Base-by-base conservation (phyloP, 2,113 vertebrate genomes). In the Pseudorhombus dupliciocellatus region DNA sequence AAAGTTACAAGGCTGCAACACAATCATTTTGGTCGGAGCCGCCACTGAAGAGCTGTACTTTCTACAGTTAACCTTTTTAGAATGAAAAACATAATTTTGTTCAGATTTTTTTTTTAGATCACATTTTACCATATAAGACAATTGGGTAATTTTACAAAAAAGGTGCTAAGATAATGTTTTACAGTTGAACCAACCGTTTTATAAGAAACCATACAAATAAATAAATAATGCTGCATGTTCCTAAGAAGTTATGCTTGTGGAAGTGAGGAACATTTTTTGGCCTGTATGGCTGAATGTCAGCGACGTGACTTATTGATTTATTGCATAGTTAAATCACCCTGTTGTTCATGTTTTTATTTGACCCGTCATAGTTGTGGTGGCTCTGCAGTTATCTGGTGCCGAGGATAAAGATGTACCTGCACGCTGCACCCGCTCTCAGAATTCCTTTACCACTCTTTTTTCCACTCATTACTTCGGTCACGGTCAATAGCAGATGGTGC, bases 401-500 rank as follows among this genome's bases (percentile, higher is more conserved):
- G 64, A 16, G 28, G 4, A 24, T n/a, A 22, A 25, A 34, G 64
- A 70, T 53, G 66, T 65, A 48, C 48, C 51, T 54, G 58, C 53
- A 62, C 51, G 51, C 28, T 0, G 10, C 46, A n/a, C 40, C n/a
- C 44, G 59, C 42, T 70, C 69, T 70, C 28, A 42, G 65, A 73
- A 82, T 70, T 62, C 64, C 56, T 73, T 68, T 66, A 59, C 21
- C 18, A 55, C 62, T 77, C 46, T 37, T 75, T 76, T 73, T 81
- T n/a, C 74, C 70, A 55, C 64, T 88, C 73, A 84, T 89, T 86
- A 78, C 78, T 83, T 86, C 46, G 65, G 79, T 83, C 88, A 87
- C 25, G 57, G 74, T 77, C 68, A 75, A 75, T 57, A 75, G 78
- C 90, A 89, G 87, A 88, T 85, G 78, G 88, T 65, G 63, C 86